Base-by-base conservation (phyloP, 2,797 vertebrate genomes). In the Pteronotus mesoamericanus region DNA sequence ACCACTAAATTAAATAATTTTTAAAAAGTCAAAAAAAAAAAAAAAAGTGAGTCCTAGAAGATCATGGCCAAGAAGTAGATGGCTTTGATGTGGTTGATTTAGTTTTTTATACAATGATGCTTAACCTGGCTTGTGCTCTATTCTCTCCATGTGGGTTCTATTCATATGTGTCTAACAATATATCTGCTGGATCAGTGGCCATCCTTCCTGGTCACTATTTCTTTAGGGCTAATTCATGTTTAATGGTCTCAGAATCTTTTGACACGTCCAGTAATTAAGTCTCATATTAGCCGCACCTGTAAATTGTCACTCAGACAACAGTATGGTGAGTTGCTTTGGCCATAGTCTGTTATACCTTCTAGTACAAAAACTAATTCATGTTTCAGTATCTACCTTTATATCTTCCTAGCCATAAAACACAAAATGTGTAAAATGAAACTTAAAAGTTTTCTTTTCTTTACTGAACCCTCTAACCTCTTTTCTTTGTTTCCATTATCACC, bases 1-100 rank as follows among this genome's bases (percentile, higher is more conserved):
- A 97, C 32, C 97, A 98, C 94, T 98, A 98, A 98, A 98, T 98
- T 98, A 98, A 98, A 98, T 98, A 98, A 98, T 98, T 97, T 97
- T 97, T 97, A 86, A 96, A 98, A 97, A 97, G 95, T 74, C 89
- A 77, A n/a, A n/a, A n/a, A n/a, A n/a, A n/a, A n/a, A n/a, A n/a
- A n/a, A n/a, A n/a, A n/a, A n/a, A n/a, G n/a, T n/a, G n/a, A n/a
- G n/a, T n/a, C n/a, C n/a, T n/a, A n/a, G n/a, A n/a, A n/a, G n/a
- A n/a, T n/a, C n/a, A n/a, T n/a, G n/a, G n/a, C n/a, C n/a, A n/a
- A n/a, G n/a, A n/a, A n/a, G n/a, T n/a, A n/a, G n/a, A 39, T n/a
- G 32, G 22, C 34, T 75, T 51, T 57, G 15, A 3, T 80, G 24
- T 16, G 39, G 0, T 32, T 51, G 11, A 5, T 77, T 24, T 15